Evolutionary conservation across 1,140 invertebrate genomes (phyloP).

Genomic region (Papilio glaucus): DNA sequence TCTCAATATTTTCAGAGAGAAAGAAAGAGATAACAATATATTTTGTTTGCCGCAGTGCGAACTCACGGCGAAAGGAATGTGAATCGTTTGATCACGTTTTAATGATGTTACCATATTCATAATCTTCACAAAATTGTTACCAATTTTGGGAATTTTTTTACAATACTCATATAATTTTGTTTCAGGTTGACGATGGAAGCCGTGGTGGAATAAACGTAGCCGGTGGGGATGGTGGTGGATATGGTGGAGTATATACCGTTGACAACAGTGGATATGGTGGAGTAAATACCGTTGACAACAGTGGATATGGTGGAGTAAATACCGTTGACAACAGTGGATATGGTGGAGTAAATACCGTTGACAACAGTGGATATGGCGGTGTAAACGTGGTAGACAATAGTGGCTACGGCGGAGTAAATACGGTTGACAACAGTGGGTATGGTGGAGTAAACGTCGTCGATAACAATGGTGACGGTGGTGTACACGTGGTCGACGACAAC

Average conservation of each 20-base stretch:
- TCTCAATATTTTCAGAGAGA: no score
- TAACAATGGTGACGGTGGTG: conserved; percentile 33
- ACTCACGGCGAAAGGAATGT: no score
- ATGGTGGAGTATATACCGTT: no score
- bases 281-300: conserved; percentile 42
- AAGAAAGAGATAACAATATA: no score
- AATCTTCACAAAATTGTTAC: not conserved
- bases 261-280: conserved; percentile 28
- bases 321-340: conserved; percentile 3
- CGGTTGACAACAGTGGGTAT: conserved; percentile 39
- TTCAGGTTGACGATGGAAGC: not conserved
- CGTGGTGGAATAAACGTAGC: conserved; percentile 4
- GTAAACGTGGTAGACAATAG: conserved; percentile 39
- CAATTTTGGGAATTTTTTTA: not conserved
- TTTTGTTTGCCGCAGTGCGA: no score
- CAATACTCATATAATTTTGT: not conserved
- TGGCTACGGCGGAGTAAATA: conserved; percentile 41
- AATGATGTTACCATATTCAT: not conserved
- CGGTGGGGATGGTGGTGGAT: not conserved
- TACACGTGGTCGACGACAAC: conserved; percentile 41
- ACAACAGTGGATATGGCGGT: not conserved
- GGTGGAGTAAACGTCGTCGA: conserved; percentile 38
- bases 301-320: conserved; percentile 29
- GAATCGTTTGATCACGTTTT: no score
- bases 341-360: no score